Percentiles rank a stretch among this genome's conserved stretches.
Evolutionary conservation across 2,797 vertebrate genomes (phyloP).

Genomic region (Syncerus caffer): DNA sequence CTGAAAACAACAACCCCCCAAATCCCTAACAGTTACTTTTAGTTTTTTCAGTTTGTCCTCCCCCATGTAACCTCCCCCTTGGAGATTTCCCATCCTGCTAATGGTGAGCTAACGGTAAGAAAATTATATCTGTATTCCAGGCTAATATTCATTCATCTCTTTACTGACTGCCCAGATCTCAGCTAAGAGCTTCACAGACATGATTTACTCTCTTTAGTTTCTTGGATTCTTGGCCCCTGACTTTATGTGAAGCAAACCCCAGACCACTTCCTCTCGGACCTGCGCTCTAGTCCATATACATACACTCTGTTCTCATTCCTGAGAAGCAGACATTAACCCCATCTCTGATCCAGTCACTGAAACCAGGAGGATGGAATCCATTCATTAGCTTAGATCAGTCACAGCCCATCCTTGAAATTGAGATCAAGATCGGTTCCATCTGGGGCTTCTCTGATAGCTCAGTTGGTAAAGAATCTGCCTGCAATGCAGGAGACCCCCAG

Average conservation of each 20-base stretch:
- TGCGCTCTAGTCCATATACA: background rate
- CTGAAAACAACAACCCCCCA: background rate
- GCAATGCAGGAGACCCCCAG: background rate
- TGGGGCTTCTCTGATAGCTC: background rate
- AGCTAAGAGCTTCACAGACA: background rate
- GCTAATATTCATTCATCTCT: background rate
- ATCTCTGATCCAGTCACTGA: background rate
- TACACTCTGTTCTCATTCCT: background rate
- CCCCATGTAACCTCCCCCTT: background rate
- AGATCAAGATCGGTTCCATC: background rate
- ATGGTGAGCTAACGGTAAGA: background rate
- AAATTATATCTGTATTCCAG: background rate
- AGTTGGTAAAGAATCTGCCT: background rate
- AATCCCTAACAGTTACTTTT: conserved; percentile 31
- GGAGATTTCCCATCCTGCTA: background rate
- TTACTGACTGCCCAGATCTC: background rate
- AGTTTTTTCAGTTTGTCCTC: conserved; percentile 8
- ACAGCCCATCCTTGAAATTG: background rate
- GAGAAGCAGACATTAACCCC: background rate
- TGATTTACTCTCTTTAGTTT: background rate
- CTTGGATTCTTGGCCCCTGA: background rate
- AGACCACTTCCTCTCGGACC: background rate
- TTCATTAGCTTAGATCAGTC: background rate
- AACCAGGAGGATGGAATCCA: background rate
- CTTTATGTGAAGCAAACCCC: background rate